These are phyloP conservation scores for Rapana venosa DNA, from an alignment of 2,888 invertebrate species.

Conservation along the genomic window DNA sequence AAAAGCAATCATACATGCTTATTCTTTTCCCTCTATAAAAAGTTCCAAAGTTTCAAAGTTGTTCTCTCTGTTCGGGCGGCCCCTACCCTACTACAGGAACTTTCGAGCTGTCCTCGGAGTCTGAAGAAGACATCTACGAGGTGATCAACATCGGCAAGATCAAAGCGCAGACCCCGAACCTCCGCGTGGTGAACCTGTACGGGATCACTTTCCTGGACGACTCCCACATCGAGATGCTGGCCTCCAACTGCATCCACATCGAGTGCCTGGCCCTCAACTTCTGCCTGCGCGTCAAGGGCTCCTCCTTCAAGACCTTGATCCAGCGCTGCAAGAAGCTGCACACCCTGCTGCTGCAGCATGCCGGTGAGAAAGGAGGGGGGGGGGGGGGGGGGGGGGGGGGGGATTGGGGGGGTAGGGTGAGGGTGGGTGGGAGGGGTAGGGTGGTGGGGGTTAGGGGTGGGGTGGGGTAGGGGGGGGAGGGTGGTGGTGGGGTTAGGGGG, in stretches of 20 bases:
- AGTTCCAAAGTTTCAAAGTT: too few relatives aligned
- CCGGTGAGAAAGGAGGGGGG: slow-evolving; percentile 83
- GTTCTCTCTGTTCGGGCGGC: too few relatives aligned
- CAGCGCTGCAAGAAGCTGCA: slow-evolving; percentile 94
- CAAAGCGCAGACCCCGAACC: slow-evolving; percentile 97
- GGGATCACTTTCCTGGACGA: slow-evolving; percentile 99
- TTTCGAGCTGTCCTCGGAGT: slow-evolving; percentile 85
- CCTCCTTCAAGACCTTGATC: slow-evolving; percentile 95
- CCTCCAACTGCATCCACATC: slow-evolving; percentile 92
- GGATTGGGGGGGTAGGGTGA: too few relatives aligned
- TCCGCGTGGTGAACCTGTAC: slow-evolving; percentile 97
- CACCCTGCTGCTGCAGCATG: slow-evolving; percentile 96
- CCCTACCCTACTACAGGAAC: slow-evolving; percentile 75
- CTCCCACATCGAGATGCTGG: slow-evolving; percentile 97
- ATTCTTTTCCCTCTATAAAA: background rate
- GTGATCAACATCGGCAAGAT: slow-evolving; percentile 97
- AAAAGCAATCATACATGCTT: too few relatives aligned
- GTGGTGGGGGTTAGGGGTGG: background rate
- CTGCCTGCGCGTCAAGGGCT: slow-evolving; percentile 97
- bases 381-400: background rate
- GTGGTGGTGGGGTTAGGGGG: background rate
- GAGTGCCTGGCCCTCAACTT: slow-evolving; percentile 98
- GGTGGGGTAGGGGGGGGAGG: background rate
- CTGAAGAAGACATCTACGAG: slow-evolving; percentile 94
- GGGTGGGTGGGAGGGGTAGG: too few relatives aligned